Conservation (phyloP, 2,113 vertebrate genomes). For the Indri indri region DNA sequence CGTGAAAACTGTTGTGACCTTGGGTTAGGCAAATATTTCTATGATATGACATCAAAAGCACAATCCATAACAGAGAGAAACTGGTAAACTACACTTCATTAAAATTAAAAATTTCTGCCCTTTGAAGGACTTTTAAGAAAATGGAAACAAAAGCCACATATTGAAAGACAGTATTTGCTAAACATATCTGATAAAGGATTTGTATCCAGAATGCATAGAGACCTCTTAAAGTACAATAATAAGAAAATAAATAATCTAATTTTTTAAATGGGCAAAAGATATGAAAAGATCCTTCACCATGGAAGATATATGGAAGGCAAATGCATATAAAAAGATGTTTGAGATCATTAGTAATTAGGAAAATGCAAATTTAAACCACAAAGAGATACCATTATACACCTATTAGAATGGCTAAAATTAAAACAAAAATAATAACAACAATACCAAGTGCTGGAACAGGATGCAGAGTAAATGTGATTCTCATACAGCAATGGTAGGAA, state of each 20-base stretch:
- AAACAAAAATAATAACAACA: background rate
- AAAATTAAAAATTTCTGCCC: conserved; percentile 1
- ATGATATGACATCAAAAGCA: background rate
- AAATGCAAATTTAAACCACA: background rate
- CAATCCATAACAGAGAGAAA: background rate
- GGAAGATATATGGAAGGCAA: background rate
- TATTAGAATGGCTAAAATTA: background rate
- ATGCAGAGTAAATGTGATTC: background rate
- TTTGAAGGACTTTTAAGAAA: background rate
- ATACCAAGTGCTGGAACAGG: background rate
- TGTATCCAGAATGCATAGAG: background rate
- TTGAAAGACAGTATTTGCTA: background rate
- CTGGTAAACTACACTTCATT: background rate
- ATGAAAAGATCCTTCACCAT: background rate
- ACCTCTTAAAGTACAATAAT: background rate
- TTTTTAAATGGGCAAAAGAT: background rate
- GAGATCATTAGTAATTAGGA: background rate
- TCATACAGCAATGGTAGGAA: background rate
- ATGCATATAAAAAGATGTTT: background rate
- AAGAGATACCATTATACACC: background rate
- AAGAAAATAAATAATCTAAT: background rate
- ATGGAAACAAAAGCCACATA: background rate
- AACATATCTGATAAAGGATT: background rate
- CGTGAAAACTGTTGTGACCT: background rate
- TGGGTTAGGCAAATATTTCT: background rate